Evolutionary conservation across 1,140 invertebrate genomes (phyloP), one percentile per base, ranked within the genome.

Genomic region (Rhopalosiphum padi): DNA sequence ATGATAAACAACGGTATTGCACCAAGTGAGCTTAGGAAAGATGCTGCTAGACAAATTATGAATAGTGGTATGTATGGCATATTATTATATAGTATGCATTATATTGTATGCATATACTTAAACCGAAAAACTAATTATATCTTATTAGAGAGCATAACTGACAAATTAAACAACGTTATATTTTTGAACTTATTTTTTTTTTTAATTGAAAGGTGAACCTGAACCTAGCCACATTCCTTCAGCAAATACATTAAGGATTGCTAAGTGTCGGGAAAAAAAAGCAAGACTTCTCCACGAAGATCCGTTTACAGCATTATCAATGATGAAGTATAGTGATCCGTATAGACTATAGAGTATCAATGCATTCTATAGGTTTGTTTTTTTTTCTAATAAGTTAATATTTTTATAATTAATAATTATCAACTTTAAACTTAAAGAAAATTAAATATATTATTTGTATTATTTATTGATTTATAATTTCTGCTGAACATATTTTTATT

Each of bases 301-400:
- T 88, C 86, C 86, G 0, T 48, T 11, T 51, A 43, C n/a, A n/a
- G 86, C 86, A 15, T 15, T 88, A 48, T n/a, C 48, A 88, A 88
- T 88, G 48, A 88, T 88, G 86, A 88, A 88, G 21, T 88, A 88
- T 35, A 30, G 86, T 88, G 86, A 88, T 88, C 86, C 86, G 8
- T n/a, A n/a, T n/a, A n/a, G n/a, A n/a, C n/a, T 88, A 48, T 22
- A 88, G 48, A 88, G 86, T 48, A 88, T 46, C 48, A 25, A 51
- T 88, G 30, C 43, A 88, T 48, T 48, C 43, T 88, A 51, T 88
- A 35, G 41, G 86, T 88, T 37, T 82, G 68, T n/a, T n/a, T n/a
- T 35, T 82, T n/a, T 35, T 35, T 35, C 30, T 82, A 9, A 82
- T n/a, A 82, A 82, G 60, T 7, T 0, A n/a, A 68, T 68, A 30